Percentiles rank a stretch among this genome's conserved stretches.
These are phyloP conservation scores for Zosterops japonicus DNA, from an alignment of 2,113 vertebrate genomes.

Conservation along the genomic window DNA sequence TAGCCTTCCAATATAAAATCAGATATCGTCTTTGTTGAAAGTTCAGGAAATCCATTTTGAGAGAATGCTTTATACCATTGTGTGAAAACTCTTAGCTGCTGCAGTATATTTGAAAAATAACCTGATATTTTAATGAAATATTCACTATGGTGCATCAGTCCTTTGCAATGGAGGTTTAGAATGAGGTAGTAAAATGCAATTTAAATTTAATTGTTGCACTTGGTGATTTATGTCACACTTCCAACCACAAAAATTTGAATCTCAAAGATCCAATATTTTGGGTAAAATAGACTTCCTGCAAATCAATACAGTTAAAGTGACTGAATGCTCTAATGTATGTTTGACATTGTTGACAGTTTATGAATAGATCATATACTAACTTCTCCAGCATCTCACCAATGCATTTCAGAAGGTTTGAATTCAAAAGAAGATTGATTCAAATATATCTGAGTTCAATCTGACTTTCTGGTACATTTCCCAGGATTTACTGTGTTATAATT, in stretches of 20 bases:
- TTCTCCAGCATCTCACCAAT: not conserved
- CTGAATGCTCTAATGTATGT: conserved; percentile 19
- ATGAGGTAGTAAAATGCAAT: conserved; percentile 29
- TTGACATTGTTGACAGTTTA: conserved; percentile 48
- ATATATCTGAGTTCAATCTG: conserved; percentile 14
- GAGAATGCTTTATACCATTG: conserved; percentile 12
- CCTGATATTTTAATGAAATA: conserved; percentile 55
- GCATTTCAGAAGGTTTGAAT: not conserved
- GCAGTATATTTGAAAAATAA: conserved; percentile 48
- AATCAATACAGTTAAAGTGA: conserved; percentile 44
- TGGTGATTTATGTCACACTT: conserved; percentile 51
- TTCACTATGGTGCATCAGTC: conserved; percentile 11
- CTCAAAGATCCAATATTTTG: conserved; percentile 41
- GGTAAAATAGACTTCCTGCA: conserved; percentile 32
- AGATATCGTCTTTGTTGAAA: not conserved
- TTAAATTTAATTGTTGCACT: conserved; percentile 63
- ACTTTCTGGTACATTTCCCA: conserved; percentile 11
- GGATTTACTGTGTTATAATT: conserved; percentile 30
- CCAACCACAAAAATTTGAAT: conserved; percentile 46
- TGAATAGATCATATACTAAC: conserved; percentile 22
- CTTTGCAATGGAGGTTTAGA: conserved; percentile 17
- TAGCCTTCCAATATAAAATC: not conserved
- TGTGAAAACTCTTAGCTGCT: not conserved
- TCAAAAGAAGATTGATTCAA: conserved; percentile 34
- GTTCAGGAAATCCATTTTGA: conserved; percentile 37